These are phyloP conservation scores for Syrista parreyssii DNA, from an alignment of 2,888 invertebrate species.

Conservation along the genomic window DNA sequence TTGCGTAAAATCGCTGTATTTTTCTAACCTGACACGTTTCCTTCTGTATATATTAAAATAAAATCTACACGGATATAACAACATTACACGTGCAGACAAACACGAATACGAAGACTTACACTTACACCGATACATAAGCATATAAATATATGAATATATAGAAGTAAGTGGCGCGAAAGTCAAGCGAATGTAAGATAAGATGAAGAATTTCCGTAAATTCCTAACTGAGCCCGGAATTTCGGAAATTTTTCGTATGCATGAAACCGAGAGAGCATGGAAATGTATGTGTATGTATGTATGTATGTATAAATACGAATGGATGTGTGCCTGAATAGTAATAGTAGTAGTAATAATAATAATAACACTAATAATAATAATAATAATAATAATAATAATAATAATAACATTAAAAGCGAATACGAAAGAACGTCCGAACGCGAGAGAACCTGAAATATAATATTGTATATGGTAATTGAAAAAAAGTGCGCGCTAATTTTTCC, in stretches of 20 bases:
- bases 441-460: neutral
- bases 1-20: conserved; percentile 61
- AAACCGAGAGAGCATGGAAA: neutral
- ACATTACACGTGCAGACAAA: neutral
- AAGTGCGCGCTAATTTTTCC: conserved; percentile 39
- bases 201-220: conserved; percentile 39
- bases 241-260: conserved; percentile 32
- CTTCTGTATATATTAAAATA: conserved; percentile 51
- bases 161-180: conserved; percentile 30
- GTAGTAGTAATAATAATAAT: neutral
- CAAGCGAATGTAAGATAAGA: conserved; percentile 9
- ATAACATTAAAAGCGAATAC: neutral
- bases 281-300: neutral
- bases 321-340: neutral
- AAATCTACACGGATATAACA: neutral
- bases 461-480: neutral
- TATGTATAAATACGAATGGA: neutral
- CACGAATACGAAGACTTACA: neutral
- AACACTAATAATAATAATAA: too few relatives aligned
- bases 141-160: conserved; percentile 28
- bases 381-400: neutral
- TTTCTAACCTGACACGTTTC: conserved; percentile 62
- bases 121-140: neutral
- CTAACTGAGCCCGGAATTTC: conserved; percentile 38
- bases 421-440: neutral